Base-by-base conservation (phyloP, 1,140 invertebrate species). In the Pachypeltis micranthus region DNA sequence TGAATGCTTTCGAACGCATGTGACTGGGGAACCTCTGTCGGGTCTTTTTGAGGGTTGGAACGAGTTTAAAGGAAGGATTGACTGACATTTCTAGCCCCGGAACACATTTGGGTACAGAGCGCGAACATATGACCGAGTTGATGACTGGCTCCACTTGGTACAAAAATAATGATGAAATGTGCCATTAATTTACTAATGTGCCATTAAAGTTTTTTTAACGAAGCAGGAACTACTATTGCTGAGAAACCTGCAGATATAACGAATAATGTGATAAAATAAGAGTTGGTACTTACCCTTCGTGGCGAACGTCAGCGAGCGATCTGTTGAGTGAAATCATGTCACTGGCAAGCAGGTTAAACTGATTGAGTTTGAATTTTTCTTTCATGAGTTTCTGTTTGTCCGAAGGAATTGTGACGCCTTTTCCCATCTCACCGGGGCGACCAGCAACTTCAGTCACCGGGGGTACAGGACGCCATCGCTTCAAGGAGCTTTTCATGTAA, bases 281-380 rank as follows among this genome's bases (percentile, higher is more conserved):
- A 2, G 16, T 24, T 7, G 23, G 7, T 19, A 81, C 84, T 85
- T 76, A 93, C 91, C 87, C 85, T 55, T 89, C 85, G 72, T 96
- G 85, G 71, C 97, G 78, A 61, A 98, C 91, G 79, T 99, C 97
- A 21, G 90, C 86, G 16, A 99, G 78, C 4, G 92, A 93, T 70
- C 97, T 81, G 78, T 99, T 99, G 31, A 99, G 75, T 31, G 94
- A 93, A 68, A 99, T 98, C 82, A 92, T 89, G 77, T 99, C 95
- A 75, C 93, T 97, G 54, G 95, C 96, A 73, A 98, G 76, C 65
- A 99, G 79, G 79, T 99, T 99, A 77, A 99, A 99, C 78, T 99
- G 94, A 79, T 98, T 97, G 66, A 94, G 81, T 75, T 96, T 95
- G 75, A 98, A 98, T 72, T 93, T 92, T 69, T 96, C 91, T 77